Percentiles rank a stretch among this genome's conserved stretches.
phyloP scores from a whole-genome alignment of 2,797 vertebrate species.

The Alcedo atthis region DNA sequence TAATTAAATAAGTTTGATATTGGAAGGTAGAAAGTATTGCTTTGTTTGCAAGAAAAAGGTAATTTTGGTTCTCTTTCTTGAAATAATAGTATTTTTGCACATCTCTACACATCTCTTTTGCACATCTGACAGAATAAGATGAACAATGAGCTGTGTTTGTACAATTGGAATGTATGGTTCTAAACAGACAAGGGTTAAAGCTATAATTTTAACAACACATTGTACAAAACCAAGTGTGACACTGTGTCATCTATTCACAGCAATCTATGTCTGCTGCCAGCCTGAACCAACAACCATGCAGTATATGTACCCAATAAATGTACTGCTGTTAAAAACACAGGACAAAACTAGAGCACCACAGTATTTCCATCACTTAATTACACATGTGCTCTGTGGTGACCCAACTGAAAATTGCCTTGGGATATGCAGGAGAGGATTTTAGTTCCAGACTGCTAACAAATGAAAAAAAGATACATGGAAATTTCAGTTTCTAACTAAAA shows the following conservation, averaged over 20 bases:
- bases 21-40: background rate
- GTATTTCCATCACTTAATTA: background rate
- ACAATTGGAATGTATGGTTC: background rate
- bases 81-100: background rate
- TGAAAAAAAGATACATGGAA: background rate
- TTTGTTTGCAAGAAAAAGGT: background rate
- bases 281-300: background rate
- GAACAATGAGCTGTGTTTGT: background rate
- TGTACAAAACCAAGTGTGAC: background rate
- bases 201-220: background rate
- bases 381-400: background rate
- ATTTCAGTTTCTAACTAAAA: background rate
- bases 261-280: background rate
- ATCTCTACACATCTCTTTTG: background rate
- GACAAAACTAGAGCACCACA: background rate
- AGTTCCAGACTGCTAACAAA: background rate
- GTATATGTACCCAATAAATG: background rate
- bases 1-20: background rate
- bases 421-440: constrained; percentile 1
- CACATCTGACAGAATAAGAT: background rate
- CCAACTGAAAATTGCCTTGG: constrained; percentile 35
- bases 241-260: background rate
- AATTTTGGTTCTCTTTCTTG: background rate
- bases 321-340: background rate
- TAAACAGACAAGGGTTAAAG: background rate